Evolutionary conservation across 1,140 invertebrate species (phyloP).

Genomic region (Drosophila dunni): DNA sequence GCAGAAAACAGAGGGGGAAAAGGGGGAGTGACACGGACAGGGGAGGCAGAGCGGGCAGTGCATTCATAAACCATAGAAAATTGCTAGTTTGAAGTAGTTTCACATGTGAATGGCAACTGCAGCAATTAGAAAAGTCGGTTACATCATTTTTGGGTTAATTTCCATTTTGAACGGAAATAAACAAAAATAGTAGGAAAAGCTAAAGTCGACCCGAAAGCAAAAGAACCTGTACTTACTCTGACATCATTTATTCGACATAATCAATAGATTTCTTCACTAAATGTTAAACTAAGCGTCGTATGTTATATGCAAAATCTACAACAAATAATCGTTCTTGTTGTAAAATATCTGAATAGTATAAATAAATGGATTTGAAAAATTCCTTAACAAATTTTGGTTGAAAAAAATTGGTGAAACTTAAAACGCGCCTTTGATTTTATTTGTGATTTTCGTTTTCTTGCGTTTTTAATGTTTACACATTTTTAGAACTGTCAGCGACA

Average conservation of each 20-base stretch:
- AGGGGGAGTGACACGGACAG: background rate
- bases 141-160: constrained; percentile 69
- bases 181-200: constrained; percentile 12
- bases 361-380: constrained; percentile 36
- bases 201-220: background rate
- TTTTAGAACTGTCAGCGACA: constrained; percentile 74
- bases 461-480: constrained; percentile 45
- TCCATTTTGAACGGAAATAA: constrained; percentile 45
- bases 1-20: background rate
- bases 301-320: background rate
- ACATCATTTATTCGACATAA: no score
- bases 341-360: background rate
- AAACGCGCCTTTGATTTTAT: constrained; percentile 53
- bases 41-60: constrained; percentile 15
- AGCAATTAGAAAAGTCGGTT: constrained; percentile 64
- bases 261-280: no score
- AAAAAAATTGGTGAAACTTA: constrained; percentile 47
- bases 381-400: background rate
- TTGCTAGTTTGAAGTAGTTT: constrained; percentile 77
- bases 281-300: no score
- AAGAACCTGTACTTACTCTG: no score
- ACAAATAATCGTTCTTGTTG: constrained; percentile 4
- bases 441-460: constrained; percentile 7
- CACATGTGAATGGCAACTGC: constrained; percentile 57
- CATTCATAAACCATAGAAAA: constrained; percentile 64